phyloP scores from a whole-genome alignment of 2,888 invertebrate species.

The Bruchidius siliquastri region DNA sequence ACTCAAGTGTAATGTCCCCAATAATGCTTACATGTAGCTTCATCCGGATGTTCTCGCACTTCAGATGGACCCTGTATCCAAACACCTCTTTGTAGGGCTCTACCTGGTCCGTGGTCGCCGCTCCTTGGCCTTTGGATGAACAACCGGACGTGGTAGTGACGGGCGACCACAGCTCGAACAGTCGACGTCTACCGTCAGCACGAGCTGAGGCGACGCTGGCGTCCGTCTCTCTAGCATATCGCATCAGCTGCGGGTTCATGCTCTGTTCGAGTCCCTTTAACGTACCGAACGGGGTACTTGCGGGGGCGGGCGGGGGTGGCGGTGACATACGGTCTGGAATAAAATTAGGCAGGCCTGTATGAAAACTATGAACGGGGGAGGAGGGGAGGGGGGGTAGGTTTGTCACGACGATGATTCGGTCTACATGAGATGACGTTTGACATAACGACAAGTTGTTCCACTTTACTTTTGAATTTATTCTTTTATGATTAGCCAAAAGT shows the following conservation, averaged over 20 bases:
- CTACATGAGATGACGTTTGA: no score
- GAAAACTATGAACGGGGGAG: no score
- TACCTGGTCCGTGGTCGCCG: constrained; percentile 34
- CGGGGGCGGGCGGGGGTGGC: constrained; percentile 59
- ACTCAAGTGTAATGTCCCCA: background rate
- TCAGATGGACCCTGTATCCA: constrained; percentile 77
- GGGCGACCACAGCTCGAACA: constrained; percentile 69
- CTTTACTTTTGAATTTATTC: no score
- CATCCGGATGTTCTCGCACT: constrained; percentile 62
- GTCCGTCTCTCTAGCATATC: constrained; percentile 88
- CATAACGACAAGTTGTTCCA: no score
- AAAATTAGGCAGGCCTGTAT: background rate
- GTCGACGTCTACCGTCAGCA: constrained; percentile 71
- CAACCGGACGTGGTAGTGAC: constrained; percentile 48
- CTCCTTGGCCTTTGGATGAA: constrained; percentile 28
- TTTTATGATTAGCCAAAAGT: no score
- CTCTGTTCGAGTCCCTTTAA: constrained; percentile 85
- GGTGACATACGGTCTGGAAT: constrained; percentile 50
- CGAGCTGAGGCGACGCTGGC: constrained; percentile 76
- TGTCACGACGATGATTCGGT: no score
- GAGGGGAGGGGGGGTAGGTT: no score
- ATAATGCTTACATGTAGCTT: background rate
- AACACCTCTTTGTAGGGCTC: constrained; percentile 84
- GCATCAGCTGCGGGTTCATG: constrained; percentile 86
- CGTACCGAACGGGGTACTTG: constrained; percentile 69